Base-by-base conservation (phyloP, 2,113 vertebrate species). In the Chaetops frenatus region DNA sequence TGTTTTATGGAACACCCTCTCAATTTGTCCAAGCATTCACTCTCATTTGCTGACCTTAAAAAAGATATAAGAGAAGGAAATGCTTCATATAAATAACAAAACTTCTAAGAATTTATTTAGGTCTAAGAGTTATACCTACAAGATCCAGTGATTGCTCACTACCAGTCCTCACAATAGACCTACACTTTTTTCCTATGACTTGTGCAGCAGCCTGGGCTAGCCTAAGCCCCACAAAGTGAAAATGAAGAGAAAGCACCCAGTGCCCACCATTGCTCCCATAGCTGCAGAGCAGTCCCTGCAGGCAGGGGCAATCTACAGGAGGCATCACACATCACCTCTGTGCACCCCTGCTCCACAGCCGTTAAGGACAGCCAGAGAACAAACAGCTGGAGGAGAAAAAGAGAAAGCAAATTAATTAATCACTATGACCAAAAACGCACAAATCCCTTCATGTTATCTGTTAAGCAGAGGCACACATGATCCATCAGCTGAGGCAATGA, bases 371-470 rank as follows among this genome's bases (percentile, higher is more conserved):
- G 38, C 2, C 38, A 90, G 36, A 86, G 38, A 62, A 88, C 80
- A 90, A 86, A 84, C 72, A 82, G 78, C 60, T 45, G 35, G 82
- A 94, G 80, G 35, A 86, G 45, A 73, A 88, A 91, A 89, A 60
- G 35, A 84, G 58, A 93, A 97, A 72, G 27, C 9, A 72, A 97
- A 97, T 97, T 96, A 95, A 97, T 97, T 91, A 97, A 98, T 95
- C 92, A 87, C 88, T 73, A 79, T 95, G 81, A 96, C 90, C 96
- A 97, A 98, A 97, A 84, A 95, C 1, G 3, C 76, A 97, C 95
- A 97, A 97, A 97, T 97, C 96, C 95, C 89, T 96, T 91, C 60
- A 96, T 96, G 98, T 97, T 95, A 97, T 98, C 96, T 97, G 93
- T 95, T 95, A 97, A 88, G 88, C 28, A 74, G 85, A 88, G 76